Evolutionary conservation across 2,113 vertebrate genomes (phyloP).

Genomic region (Rhegmatorhina hoffmannsi): DNA sequence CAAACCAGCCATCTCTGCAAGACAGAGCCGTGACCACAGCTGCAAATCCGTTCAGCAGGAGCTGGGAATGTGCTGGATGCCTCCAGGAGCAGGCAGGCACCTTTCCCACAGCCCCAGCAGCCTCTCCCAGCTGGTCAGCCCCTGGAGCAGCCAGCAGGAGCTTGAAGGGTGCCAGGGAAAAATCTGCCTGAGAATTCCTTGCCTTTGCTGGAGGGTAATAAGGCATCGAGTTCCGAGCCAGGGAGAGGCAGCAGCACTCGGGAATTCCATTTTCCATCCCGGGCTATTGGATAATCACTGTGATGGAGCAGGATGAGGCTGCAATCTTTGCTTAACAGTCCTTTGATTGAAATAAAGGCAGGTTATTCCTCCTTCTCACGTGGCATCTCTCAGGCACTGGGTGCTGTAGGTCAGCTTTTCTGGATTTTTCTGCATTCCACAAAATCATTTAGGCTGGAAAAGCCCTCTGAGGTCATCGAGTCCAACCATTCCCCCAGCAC

Average conservation of each 20-base stretch:
- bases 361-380: background rate
- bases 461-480: background rate
- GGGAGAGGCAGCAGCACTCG: background rate
- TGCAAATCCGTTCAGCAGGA: background rate
- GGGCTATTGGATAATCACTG: background rate
- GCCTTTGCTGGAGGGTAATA: background rate
- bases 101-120: background rate
- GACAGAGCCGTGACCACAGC: background rate
- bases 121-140: background rate
- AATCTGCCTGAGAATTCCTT: background rate
- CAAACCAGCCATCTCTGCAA: background rate
- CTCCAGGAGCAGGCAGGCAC: background rate
- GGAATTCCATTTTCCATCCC: background rate
- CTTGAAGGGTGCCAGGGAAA: background rate
- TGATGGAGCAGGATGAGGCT: background rate
- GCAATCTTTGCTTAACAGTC: background rate
- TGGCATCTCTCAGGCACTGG: background rate
- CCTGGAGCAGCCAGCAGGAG: background rate
- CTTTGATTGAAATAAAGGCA: background rate
- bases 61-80: background rate
- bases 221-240: fast-evolving
- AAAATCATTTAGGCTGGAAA: background rate
- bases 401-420: background rate
- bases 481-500: too few species aligned
- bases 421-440: background rate